Percentiles rank a stretch among this genome's conserved stretches.
Evolutionary conservation across 2,888 invertebrate species (phyloP).

Genomic region (Parasteatoda lunata): DNA sequence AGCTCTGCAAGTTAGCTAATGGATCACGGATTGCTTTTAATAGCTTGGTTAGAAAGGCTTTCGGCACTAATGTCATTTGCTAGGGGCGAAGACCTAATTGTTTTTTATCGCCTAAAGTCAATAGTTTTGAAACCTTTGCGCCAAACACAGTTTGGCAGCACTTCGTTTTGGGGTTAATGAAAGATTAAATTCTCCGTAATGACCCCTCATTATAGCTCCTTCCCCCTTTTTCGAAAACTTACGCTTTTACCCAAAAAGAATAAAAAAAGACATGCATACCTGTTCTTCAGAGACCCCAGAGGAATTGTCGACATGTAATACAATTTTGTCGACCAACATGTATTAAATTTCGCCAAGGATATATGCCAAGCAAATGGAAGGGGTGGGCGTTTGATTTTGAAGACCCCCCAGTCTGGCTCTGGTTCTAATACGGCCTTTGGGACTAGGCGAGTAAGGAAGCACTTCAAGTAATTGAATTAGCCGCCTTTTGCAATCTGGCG

Average conservation of each 20-base stretch:
- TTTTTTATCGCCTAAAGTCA: slow-evolving; percentile 56
- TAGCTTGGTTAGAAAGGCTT: slow-evolving; percentile 6
- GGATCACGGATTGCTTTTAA: slow-evolving; percentile 32
- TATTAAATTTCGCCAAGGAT: slow-evolving; percentile 46
- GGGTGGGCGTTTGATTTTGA: slow-evolving; percentile 57
- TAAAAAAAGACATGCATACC: not conserved
- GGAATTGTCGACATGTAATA: slow-evolving; percentile 65
- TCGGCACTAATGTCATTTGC: slow-evolving; percentile 52
- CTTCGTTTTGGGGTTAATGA: slow-evolving; percentile 61
- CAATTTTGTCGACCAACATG: slow-evolving; percentile 58
- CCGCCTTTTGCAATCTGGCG: slow-evolving; percentile 55
- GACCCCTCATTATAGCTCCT: slow-evolving; percentile 57
- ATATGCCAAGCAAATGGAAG: not conserved
- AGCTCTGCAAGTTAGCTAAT: slow-evolving; percentile 23
- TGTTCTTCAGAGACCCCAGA: slow-evolving; percentile 13
- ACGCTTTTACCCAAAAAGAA: not conserved
- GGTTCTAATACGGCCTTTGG: slow-evolving; percentile 56
- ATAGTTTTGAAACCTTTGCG: slow-evolving; percentile 44
- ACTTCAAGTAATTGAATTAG: slow-evolving; percentile 68
- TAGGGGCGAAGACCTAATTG: slow-evolving; percentile 26
- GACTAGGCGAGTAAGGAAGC: slow-evolving; percentile 40
- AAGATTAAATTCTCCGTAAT: slow-evolving; percentile 66
- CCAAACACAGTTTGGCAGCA: slow-evolving; percentile 29
- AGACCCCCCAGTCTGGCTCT: slow-evolving; percentile 26
- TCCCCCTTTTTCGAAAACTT: not conserved